Conservation (phyloP, 2,113 vertebrate species). For the Leptodactylus fuscus region DNA sequence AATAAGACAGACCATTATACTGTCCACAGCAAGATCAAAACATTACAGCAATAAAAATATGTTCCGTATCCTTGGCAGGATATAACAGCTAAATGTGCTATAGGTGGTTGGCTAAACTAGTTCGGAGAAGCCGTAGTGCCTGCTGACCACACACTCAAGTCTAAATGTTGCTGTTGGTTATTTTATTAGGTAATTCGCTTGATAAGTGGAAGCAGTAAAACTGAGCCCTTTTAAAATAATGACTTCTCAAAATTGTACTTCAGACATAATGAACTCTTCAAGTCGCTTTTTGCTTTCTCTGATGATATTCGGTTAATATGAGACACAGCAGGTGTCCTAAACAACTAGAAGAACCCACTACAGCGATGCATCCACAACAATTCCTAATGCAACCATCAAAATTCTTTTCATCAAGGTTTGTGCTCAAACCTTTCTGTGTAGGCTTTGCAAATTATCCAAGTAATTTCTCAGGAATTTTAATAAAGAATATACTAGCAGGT, state of each 20-base stretch:
- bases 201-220: slow-evolving; percentile 15
- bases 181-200: background rate
- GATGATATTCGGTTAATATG: background rate
- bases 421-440: background rate
- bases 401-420: background rate
- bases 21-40: background rate
- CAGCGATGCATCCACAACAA: background rate
- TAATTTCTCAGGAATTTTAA: background rate
- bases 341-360: background rate
- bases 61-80: background rate
- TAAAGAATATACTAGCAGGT: background rate
- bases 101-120: background rate
- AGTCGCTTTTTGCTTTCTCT: background rate
- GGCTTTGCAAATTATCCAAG: background rate
- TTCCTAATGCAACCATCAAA: background rate
- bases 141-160: background rate
- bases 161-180: slow-evolving; percentile 11
- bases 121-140: background rate
- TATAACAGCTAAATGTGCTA: no score
- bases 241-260: slow-evolving; percentile 15
- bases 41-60: background rate
- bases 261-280: background rate
- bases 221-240: slow-evolving; percentile 11
- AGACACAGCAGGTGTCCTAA: slow-evolving; percentile 9
- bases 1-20: background rate